Conservation (phyloP, 2,113 vertebrate species). For the Sebastes schlegelii region DNA sequence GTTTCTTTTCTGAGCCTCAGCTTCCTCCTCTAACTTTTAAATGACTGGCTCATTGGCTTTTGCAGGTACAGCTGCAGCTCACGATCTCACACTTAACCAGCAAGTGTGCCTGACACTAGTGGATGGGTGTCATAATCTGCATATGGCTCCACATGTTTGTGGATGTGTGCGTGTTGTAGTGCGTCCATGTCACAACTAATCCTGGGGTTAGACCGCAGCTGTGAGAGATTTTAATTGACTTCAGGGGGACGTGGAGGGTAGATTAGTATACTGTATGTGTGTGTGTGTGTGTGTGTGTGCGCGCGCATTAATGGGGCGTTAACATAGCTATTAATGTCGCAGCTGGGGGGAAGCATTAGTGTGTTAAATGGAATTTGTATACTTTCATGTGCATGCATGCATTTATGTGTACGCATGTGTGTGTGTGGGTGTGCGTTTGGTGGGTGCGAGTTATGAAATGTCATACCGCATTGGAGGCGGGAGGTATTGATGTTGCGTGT, state of each 20-base stretch:
- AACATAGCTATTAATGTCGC: slow-evolving; percentile 71
- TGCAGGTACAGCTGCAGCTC: slow-evolving; percentile 22
- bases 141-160: slow-evolving; percentile 18
- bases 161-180: slow-evolving; percentile 9
- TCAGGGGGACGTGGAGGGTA: slow-evolving; percentile 30
- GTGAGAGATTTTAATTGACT: slow-evolving; percentile 67
- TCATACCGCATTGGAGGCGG: slow-evolving; percentile 49
- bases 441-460: slow-evolving; percentile 43
- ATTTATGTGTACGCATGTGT: neutral
- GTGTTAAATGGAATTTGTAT: slow-evolving; percentile 63
- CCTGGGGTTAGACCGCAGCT: slow-evolving; percentile 47
- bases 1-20: neutral
- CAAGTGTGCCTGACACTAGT: slow-evolving; percentile 11
- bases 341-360: slow-evolving; percentile 54
- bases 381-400: slow-evolving; percentile 32
- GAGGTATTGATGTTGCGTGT: slow-evolving; percentile 46
- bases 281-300: slow-evolving; percentile 22
- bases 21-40: neutral
- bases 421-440: neutral
- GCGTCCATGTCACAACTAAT: slow-evolving; percentile 39
- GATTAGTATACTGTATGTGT: slow-evolving; percentile 28
- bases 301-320: slow-evolving; percentile 59
- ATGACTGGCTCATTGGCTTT: neutral
- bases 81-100: slow-evolving; percentile 9
- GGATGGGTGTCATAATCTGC: slow-evolving; percentile 19